Evolutionary conservation across 2,888 invertebrate species (phyloP), one percentile per base, ranked within the genome.

Genomic region (Zhuqinia jingwanae): DNA sequence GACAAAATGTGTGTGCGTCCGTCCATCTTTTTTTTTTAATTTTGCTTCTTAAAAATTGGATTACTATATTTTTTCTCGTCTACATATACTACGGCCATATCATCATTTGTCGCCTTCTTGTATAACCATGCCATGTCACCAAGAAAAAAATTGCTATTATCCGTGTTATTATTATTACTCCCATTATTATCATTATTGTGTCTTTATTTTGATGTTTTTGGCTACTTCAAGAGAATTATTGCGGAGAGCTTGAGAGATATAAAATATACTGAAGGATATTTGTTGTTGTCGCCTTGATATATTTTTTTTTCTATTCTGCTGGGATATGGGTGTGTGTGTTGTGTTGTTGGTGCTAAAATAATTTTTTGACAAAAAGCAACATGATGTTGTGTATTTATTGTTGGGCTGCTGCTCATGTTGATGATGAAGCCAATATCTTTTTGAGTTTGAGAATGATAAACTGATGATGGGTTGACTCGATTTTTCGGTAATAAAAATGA

Each of bases 401-500:
- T 53, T 53, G n/a, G 53, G 3, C 53, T 53, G 22, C 17, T 25
- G 47, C 36, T 58, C 20, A 53, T 27, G 17, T 17, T 68, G 42
- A 68, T 50, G 70, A 81, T 47, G 47, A 60, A 36, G 36, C 8
- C 53, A n/a, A 78, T 47, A 45, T 70, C 25, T 30, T 1, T 8
- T 36, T 3, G n/a, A n/a, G n/a, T n/a, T 20, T 50, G 76, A 58
- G 63, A 47, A 73, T 65, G 75, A 53, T 75, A 75, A 75, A 58
- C 83, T 75, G 83, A 75, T 83, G 83, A 83, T 83, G 76, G 83
- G 75, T 45, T 63, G 83, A 83, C 63, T 83, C 30, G 53, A 75
- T 75, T 75, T 60, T 73, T 75, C 36, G 0, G 82, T 22, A 75
- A 82, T 73, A 82, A 82, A 73, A 82, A 82, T 73, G 82, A 47